Percentiles rank a stretch among this genome's conserved stretches.
These are phyloP conservation scores for Coluber constrictor DNA, from an alignment of 2,797 vertebrate species.

Conservation along the genomic window DNA sequence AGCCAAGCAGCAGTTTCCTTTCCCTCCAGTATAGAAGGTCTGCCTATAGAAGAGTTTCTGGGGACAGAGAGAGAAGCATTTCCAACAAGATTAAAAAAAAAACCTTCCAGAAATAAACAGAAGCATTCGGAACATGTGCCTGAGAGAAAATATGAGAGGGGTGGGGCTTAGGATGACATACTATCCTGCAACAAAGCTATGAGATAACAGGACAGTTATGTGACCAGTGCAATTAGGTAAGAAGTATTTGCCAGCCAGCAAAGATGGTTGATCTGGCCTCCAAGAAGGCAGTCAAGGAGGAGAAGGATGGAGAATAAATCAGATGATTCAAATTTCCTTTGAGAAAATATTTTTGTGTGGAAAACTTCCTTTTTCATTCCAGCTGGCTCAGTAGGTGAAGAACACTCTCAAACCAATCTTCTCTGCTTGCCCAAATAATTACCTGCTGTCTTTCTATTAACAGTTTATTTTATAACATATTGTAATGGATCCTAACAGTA, in stretches of 20 bases:
- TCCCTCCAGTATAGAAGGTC: background rate
- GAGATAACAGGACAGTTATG: background rate
- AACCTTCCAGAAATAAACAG: background rate
- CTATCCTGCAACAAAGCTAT: too few species aligned
- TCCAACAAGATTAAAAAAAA: background rate
- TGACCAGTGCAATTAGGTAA: background rate
- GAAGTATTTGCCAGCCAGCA: background rate
- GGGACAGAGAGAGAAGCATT: background rate
- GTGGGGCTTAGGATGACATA: background rate
- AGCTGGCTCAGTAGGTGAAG: background rate
- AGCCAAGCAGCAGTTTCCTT: background rate
- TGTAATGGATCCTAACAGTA: background rate
- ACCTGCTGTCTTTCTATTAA: background rate
- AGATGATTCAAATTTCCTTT: constrained; percentile 3
- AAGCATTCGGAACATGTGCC: background rate
- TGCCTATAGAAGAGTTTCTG: background rate
- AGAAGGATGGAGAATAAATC: background rate
- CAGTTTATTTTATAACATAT: background rate
- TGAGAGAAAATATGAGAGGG: background rate
- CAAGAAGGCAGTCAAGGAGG: too few species aligned
- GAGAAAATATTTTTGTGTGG: background rate
- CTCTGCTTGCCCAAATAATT: background rate
- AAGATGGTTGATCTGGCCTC: background rate
- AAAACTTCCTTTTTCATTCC: background rate
- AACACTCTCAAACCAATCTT: background rate